Percentiles rank a stretch among this genome's conserved stretches.
Evolutionary conservation across 2,797 vertebrate species (phyloP).

Genomic region (Acrossocheilus wenchowensis): DNA sequence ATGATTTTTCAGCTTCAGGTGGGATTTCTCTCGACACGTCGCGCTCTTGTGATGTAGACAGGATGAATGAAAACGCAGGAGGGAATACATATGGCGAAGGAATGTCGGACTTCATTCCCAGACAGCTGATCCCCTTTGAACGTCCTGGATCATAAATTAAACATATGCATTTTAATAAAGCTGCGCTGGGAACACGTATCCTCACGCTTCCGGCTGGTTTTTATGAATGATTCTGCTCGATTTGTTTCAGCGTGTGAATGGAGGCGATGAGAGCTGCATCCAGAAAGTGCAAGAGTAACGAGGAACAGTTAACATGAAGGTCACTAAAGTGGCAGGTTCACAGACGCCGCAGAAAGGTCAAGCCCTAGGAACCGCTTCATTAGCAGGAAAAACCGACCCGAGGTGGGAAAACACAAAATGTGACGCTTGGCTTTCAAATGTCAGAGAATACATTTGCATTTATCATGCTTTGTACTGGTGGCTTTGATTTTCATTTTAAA

Average conservation of each 20-base stretch:
- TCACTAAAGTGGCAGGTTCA: conserved; percentile 65
- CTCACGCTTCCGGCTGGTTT: conserved; percentile 53
- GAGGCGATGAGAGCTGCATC: conserved; percentile 64
- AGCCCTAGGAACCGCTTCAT: conserved; percentile 51
- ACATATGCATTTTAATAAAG: conserved; percentile 70
- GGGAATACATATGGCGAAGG: conserved; percentile 67
- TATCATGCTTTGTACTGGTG: conserved; percentile 25
- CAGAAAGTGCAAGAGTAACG: conserved; percentile 38
- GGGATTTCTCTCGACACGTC: conserved; percentile 61
- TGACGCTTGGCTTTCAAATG: conserved; percentile 49
- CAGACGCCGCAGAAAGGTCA: conserved; percentile 60
- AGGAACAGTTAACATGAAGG: conserved; percentile 53
- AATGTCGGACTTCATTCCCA: conserved; percentile 67
- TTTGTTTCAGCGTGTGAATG: neutral
- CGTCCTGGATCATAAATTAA: conserved; percentile 72
- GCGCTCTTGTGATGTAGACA: conserved; percentile 52
- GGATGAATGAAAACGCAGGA: conserved; percentile 57
- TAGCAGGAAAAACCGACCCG: conserved; percentile 41
- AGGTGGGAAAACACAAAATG: conserved; percentile 4
- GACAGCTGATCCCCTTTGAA: conserved; percentile 69
- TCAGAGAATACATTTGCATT: conserved; percentile 55
- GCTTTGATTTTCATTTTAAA: neutral
- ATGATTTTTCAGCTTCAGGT: conserved; percentile 68
- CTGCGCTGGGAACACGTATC: conserved; percentile 51
- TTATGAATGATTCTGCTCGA: conserved; percentile 43